A percentile compares a stretch with the other conserved stretches of the same genome.
Evolutionary conservation across 2,888 invertebrate genomes (phyloP).

Genomic region (Mimas tiliae): DNA sequence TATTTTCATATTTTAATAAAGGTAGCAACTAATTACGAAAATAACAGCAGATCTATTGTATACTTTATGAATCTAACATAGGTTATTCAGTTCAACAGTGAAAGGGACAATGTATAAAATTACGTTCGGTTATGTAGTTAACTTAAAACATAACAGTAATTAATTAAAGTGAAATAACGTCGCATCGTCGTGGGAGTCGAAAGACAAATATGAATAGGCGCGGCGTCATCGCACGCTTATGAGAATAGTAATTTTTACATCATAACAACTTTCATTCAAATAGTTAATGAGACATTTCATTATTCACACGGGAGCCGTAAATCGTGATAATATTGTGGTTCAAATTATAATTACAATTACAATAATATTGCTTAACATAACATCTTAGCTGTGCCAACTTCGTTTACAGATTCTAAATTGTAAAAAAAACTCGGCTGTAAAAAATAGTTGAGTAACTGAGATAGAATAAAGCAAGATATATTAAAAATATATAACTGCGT

Average conservation of each 20-base stretch:
- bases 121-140: slow-evolving; percentile 33
- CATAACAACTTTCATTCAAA: slow-evolving; percentile 69
- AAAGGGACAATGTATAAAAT: slow-evolving; percentile 54
- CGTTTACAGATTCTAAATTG: too few relatives aligned
- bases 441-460: too few relatives aligned
- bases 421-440: too few relatives aligned
- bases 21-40: too few relatives aligned
- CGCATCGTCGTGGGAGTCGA: slow-evolving; percentile 78
- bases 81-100: slow-evolving; percentile 38
- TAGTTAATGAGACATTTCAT: slow-evolving; percentile 31
- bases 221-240: slow-evolving; percentile 62
- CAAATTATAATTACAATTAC: too few relatives aligned
- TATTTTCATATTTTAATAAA: too few relatives aligned
- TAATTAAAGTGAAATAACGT: slow-evolving; percentile 66
- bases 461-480: too few relatives aligned
- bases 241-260: slow-evolving; percentile 63
- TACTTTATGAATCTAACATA: slow-evolving; percentile 1
- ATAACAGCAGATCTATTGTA: too few relatives aligned
- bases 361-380: background rate
- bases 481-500: too few relatives aligned
- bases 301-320: slow-evolving; percentile 23
- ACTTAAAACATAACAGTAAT: slow-evolving; percentile 59
- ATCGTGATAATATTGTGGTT: background rate
- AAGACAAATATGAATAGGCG: slow-evolving; percentile 73
- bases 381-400: background rate